Percentiles rank a stretch among this genome's conserved stretches.
These are phyloP conservation scores for Burhinus oedicnemus DNA, from an alignment of 2,113 vertebrate genomes.

Conservation along the genomic window DNA sequence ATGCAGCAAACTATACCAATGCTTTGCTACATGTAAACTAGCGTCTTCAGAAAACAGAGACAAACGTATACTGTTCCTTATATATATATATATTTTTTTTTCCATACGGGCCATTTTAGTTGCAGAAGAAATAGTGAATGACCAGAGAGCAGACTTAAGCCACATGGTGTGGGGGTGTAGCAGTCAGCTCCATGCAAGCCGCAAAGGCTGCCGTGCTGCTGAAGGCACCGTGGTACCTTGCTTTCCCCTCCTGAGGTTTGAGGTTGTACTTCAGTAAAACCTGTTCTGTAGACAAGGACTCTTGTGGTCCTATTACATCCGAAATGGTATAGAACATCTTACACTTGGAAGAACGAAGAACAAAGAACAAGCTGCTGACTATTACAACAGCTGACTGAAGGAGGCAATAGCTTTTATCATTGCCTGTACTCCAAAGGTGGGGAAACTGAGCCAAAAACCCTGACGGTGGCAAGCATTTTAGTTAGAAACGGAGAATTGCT, in stretches of 20 bases:
- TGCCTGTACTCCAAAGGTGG: background rate
- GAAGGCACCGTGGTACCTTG: background rate
- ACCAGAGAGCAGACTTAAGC: background rate
- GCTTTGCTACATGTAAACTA: background rate
- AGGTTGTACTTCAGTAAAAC: background rate
- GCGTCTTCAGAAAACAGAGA: background rate
- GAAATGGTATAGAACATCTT: rapidly evolving
- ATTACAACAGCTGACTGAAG: background rate
- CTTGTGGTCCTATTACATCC: background rate
- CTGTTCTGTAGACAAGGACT: background rate
- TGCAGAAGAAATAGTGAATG: background rate
- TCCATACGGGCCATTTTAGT: background rate
- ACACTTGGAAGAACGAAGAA: no score
- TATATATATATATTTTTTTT: background rate
- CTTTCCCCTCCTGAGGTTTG: background rate
- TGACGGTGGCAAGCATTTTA: background rate
- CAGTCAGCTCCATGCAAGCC: background rate
- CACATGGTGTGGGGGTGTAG: no score
- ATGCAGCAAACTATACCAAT: background rate
- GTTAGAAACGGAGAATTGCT: background rate
- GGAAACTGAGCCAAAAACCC: background rate
- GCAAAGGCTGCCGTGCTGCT: background rate
- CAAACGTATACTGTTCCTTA: background rate
- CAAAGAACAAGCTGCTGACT: background rate
- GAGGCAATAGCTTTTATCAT: background rate